A percentile compares a stretch with the other conserved stretches of the same genome.
These are phyloP conservation scores for Podabrus alpinus DNA, from an alignment of 2,888 invertebrate genomes.

Conservation along the genomic window DNA sequence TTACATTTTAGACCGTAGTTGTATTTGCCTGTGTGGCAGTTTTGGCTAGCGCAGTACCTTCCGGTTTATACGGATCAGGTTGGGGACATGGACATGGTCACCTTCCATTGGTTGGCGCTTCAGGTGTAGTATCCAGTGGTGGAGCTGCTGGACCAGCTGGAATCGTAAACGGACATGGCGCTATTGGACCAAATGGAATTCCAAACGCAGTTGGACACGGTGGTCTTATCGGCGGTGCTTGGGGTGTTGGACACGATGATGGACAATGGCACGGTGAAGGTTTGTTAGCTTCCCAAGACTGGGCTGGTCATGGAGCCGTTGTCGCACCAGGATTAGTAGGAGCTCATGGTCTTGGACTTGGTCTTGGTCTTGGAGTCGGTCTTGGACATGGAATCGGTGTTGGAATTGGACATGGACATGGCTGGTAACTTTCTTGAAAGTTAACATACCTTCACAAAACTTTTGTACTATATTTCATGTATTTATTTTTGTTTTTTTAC, in stretches of 20 bases:
- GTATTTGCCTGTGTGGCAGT: no score
- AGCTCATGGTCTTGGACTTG: constrained; percentile 19
- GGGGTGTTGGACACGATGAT: neutral
- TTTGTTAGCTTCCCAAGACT: neutral
- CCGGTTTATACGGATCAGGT: no score
- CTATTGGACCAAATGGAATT: neutral
- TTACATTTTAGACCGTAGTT: no score
- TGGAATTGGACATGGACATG: neutral
- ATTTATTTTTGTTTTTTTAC: neutral
- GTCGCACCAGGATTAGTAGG: constrained; percentile 26
- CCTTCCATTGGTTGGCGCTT: no score
- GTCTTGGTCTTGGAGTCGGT: neutral
- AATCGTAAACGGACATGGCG: no score
- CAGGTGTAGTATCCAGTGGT: no score
- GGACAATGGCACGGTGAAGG: neutral
- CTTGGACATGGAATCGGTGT: constrained; percentile 34
- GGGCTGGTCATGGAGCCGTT: constrained; percentile 16
- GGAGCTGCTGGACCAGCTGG: no score
- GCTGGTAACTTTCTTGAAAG: neutral
- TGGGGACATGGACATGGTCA: no score
- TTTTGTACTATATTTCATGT: no score
- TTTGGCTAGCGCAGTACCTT: no score
- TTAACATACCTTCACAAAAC: neutral
- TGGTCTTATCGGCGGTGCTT: neutral
- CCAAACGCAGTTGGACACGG: neutral